Evolutionary conservation across 2,113 vertebrate genomes (phyloP), one percentile per base, ranked within the genome.

Genomic region (Tor tambroides): DNA sequence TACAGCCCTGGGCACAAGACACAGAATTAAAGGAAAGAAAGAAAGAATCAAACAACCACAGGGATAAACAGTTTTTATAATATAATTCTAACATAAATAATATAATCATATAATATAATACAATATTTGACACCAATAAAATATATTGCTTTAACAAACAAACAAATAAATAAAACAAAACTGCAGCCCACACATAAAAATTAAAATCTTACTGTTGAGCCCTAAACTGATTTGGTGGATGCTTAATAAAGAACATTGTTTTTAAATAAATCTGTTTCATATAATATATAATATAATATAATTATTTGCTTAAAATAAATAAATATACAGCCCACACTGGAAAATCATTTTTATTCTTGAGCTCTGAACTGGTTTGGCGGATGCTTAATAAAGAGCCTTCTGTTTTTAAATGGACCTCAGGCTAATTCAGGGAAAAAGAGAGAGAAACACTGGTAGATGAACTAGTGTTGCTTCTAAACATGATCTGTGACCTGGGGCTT

Each of bases 401-500:
- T n/a, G 23, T 75, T 15, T 75, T 75, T 43, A 46, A 75, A 46
- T 26, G 41, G 41, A 75, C 72, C 72, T 26, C n/a, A 14, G 72
- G 72, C 72, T 46, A 46, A 46, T 26, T 43, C 35, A 15, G 21
- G 56, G 23, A 17, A 46, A 46, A 46, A 26, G 41, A 46, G 38
- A 41, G 23, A 75, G 72, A 75, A 26, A 72, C 9, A 35, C 3
- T 72, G 35, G 23, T n/a, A 15, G 12, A 75, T 26, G 72, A 75
- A 43, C 72, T 75, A 26, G 71, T 74, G 38, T 46, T 5, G 4
- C 54, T 54, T 32, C 26, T 54, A 51, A 72, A 35, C 43, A 56
- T 54, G 81, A 32, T 56, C 54, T 59, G 78, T 80, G 78, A 63
- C 32, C 78, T 80, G 32, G 35, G 56, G 78, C 78, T 26, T 79